phyloP scores from a whole-genome alignment of 2,888 invertebrate species.

The Caenorhabditis afra region DNA sequence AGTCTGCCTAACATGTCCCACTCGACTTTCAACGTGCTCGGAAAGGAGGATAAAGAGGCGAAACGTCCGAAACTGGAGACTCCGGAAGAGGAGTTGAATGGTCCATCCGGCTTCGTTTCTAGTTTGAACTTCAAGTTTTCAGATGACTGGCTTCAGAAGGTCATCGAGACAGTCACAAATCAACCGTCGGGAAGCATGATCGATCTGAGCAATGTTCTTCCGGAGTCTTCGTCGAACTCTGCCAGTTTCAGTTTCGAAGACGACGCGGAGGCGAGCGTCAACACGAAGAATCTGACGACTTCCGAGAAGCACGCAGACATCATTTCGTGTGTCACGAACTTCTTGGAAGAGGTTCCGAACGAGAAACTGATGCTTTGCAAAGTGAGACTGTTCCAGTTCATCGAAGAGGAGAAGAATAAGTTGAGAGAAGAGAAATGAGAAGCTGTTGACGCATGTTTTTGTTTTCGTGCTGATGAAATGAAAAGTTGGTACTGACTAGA shows the following conservation, averaged over 20 bases:
- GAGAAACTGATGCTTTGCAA: slow-evolving; percentile 47
- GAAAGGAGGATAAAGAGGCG: not conserved
- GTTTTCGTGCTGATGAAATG: not conserved
- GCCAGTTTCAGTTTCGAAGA: not conserved
- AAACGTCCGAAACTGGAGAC: slow-evolving; percentile 25
- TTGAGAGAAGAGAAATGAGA: slow-evolving; percentile 16
- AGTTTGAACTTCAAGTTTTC: slow-evolving; percentile 1
- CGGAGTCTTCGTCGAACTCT: not conserved
- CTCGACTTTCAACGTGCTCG: slow-evolving; percentile 1
- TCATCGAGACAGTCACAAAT: slow-evolving; percentile 36
- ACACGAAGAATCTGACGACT: not conserved
- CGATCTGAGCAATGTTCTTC: slow-evolving; percentile 1
- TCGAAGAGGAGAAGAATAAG: slow-evolving; percentile 32
- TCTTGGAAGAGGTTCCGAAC: slow-evolving; percentile 35
- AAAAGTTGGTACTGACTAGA: not conserved
- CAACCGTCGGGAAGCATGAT: not conserved
- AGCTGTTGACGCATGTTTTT: not conserved
- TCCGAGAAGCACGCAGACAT: slow-evolving; percentile 40
- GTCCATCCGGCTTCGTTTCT: not conserved
- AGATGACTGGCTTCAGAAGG: slow-evolving; percentile 50
- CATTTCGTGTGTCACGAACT: slow-evolving; percentile 30
- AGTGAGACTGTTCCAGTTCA: slow-evolving; percentile 50
- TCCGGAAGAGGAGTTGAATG: slow-evolving; percentile 10
- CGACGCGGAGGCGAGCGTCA: not conserved
- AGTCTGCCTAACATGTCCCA: slow-evolving; percentile 10